Conservation (phyloP, 1,140 invertebrate genomes). For the Calliphora vicina region DNA sequence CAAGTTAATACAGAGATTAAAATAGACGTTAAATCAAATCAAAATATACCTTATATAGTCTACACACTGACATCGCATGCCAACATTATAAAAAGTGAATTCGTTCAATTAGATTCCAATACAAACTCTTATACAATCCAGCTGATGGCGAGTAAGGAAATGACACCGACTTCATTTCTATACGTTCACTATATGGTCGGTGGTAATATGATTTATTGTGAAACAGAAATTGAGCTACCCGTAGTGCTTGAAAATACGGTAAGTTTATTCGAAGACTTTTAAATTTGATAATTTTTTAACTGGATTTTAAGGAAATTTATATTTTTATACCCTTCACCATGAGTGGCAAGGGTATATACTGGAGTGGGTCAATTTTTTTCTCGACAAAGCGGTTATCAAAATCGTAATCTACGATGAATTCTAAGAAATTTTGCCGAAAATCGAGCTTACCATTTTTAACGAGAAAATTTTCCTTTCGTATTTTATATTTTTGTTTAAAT, state of each 20-base stretch:
- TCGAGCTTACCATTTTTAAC: too few relatives aligned
- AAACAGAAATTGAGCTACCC: background rate
- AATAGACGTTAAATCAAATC: conserved; percentile 63
- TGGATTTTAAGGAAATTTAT: too few relatives aligned
- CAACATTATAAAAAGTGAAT: conserved; percentile 71
- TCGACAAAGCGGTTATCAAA: too few relatives aligned
- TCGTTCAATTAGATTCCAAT: conserved; percentile 76
- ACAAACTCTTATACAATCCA: background rate
- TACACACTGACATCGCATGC: background rate
- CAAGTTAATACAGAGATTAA: conserved; percentile 67
- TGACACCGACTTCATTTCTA: background rate
- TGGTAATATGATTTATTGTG: background rate
- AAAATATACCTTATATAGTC: background rate
- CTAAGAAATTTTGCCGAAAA: too few relatives aligned
- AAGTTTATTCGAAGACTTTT: background rate
- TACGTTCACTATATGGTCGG: background rate
- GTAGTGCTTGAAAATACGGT: background rate
- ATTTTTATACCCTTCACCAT: too few relatives aligned
- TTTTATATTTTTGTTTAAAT: too few relatives aligned
- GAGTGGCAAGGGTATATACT: too few relatives aligned
- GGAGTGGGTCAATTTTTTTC: too few relatives aligned
- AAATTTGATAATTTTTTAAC: too few relatives aligned
- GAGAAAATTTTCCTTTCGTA: too few relatives aligned
- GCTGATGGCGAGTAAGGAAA: background rate
- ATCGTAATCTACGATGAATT: too few relatives aligned